Base-by-base conservation (phyloP, 2,113 vertebrate species). In the Myotis brandtii region DNA sequence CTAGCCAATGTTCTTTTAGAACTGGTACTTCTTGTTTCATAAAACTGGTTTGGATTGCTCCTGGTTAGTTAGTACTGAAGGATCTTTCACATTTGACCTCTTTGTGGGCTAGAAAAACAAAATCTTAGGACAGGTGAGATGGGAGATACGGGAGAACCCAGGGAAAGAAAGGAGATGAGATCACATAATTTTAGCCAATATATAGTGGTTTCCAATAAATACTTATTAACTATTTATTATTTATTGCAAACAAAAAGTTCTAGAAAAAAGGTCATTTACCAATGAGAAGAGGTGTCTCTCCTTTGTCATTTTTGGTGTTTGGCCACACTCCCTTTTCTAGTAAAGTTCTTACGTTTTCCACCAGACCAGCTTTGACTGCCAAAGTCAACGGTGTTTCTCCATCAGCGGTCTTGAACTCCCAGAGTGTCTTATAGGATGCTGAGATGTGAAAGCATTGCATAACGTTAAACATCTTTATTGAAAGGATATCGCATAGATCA, bases 361-460 rank as follows among this genome's bases (percentile, higher is more conserved):
- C 96, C 66, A 97, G 97, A 25, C 98, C 98, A 23, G 98, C 97
- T 97, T 98, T 98, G n/a, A 98, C 97, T 90, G 99, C 98, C 97
- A 99, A 97, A 85, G 98, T 99, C 97, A 99, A 97, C 0, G 98
- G 95, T 2, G 98, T 99, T 97, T 99, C 99, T 95, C 99, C 99
- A 6, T 98, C 98, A 6, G 75, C 88, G 0, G 99, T 99, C 98
- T 98, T 98, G 97, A 99, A 99, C 95, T 99, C 99, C 98, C 99
- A 98, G 12, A 96, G 98, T 84, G 98, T 76, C 89, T 99, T 98
- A n/a, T 98, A 98, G 88, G 98, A 98, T 32, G 98, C 98, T 99
- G 73, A 97, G 32, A 77, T 9, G 13, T 34, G 17, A 97, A 94
- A 96, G n/a, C 64, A 84, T 96, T 89, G 8, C 62, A 30, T 67